These are phyloP conservation scores for Drosophila nigritarsus DNA, from an alignment of 2,888 invertebrate genomes.

Conservation along the genomic window DNA sequence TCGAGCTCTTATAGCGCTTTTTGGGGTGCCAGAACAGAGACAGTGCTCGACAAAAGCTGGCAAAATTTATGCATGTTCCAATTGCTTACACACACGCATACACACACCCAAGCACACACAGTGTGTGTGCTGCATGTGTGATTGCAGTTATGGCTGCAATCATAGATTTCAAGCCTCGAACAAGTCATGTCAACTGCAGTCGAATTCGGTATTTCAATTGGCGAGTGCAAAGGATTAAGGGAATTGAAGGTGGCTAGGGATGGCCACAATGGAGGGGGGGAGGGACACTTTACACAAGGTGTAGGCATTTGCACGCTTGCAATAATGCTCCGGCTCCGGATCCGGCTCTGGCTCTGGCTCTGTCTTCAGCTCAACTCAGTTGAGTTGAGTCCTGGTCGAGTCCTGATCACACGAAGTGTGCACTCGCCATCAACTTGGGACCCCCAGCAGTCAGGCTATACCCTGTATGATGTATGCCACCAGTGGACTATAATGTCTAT, in stretches of 20 bases:
- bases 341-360: conserved; percentile 11
- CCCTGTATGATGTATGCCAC: conserved; percentile 1
- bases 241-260: conserved; percentile 8
- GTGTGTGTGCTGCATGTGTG: conserved; percentile 16
- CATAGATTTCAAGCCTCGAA: conserved; percentile 76
- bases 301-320: conserved; percentile 73
- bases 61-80: conserved; percentile 71
- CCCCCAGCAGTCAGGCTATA: background rate
- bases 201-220: conserved; percentile 65
- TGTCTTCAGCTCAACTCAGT: conserved; percentile 3
- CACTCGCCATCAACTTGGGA: background rate
- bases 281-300: conserved; percentile 50
- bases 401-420: background rate
- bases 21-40: conserved; percentile 24
- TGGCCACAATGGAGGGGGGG: background rate
- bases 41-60: conserved; percentile 31
- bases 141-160: conserved; percentile 66
- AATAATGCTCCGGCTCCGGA: conserved; percentile 40
- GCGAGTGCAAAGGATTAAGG: conserved; percentile 50
- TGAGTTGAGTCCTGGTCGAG: conserved; percentile 5
- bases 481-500: background rate
- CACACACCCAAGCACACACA: background rate
- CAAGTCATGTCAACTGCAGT: conserved; percentile 78
- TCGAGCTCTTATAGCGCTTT: conserved; percentile 2
- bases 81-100: conserved; percentile 41